Percentiles rank a stretch among this genome's conserved stretches.
Evolutionary conservation across 2,888 invertebrate genomes (phyloP).

Genomic region (Trissolcus brochymenae): DNA sequence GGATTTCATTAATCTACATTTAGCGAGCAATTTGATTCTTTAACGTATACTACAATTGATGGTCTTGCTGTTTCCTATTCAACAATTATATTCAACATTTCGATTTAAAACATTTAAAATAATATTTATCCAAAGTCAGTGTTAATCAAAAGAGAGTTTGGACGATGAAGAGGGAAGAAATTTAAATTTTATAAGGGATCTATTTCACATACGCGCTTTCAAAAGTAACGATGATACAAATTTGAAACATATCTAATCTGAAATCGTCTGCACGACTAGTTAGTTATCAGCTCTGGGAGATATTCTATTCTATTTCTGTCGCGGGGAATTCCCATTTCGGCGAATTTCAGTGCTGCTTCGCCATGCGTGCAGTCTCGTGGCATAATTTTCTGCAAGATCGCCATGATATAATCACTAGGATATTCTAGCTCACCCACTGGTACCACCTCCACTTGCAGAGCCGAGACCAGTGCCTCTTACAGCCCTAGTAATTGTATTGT

Average conservation of each 20-base stretch:
- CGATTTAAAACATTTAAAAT: too few relatives aligned
- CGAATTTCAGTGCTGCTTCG: conserved; percentile 54
- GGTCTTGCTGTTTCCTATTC: not conserved
- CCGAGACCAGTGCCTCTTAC: conserved; percentile 54
- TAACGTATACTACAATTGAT: too few relatives aligned
- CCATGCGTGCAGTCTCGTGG: conserved; percentile 57
- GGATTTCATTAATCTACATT: conserved; percentile 15
- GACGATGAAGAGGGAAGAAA: not conserved
- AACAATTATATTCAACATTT: not conserved
- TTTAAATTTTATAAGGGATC: conserved; percentile 42
- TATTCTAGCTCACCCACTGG: conserved; percentile 53
- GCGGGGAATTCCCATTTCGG: conserved; percentile 59
- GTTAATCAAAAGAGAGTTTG: too few relatives aligned
- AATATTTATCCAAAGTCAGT: not conserved
- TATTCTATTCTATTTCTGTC: conserved; percentile 55
- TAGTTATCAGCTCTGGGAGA: conserved; percentile 54
- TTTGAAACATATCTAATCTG: conserved; percentile 56
- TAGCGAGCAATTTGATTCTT: too few relatives aligned
- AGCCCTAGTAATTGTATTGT: conserved; percentile 64
- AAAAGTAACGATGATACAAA: conserved; percentile 53
- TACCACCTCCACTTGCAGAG: conserved; percentile 52
- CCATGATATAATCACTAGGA: conserved; percentile 58
- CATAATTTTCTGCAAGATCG: conserved; percentile 60
- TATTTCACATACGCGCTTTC: conserved; percentile 50
- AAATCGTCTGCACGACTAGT: conserved; percentile 57